Evolutionary conservation across 2,888 invertebrate species (phyloP).

Genomic region (Theristus sp.): DNA sequence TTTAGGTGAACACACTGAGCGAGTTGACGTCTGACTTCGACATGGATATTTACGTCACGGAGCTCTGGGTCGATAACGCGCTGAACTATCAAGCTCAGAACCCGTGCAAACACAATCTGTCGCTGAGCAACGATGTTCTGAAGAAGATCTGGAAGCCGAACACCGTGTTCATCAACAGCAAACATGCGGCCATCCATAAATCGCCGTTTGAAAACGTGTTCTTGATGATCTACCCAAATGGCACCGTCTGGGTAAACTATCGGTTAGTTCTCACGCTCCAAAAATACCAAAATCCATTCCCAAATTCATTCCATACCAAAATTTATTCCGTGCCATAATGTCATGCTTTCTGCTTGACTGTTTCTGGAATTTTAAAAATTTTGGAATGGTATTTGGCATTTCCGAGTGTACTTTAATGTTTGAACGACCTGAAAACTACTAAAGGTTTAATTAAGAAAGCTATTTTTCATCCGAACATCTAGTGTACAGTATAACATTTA

Average conservation of each 20-base stretch:
- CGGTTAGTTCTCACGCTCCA: too few species aligned
- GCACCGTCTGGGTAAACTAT: constrained; percentile 27
- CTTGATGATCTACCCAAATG: constrained; percentile 27
- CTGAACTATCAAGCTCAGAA: constrained; percentile 8
- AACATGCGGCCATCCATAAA: constrained; percentile 19
- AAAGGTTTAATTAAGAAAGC: too few species aligned
- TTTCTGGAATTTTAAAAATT: neutral
- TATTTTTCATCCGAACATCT: too few species aligned
- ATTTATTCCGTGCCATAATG: too few species aligned
- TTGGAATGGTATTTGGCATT: too few species aligned
- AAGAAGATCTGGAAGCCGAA: constrained; percentile 26
- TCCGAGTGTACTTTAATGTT: too few species aligned
- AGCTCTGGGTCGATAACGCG: constrained; percentile 9
- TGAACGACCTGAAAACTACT: too few species aligned
- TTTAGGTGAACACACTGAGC: constrained; percentile 17
- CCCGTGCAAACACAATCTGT: constrained; percentile 23
- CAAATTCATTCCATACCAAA: too few species aligned
- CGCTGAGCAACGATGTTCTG: constrained; percentile 19
- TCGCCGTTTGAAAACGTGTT: constrained; percentile 25
- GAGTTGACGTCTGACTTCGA: constrained; percentile 23
- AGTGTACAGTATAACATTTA: too few species aligned
- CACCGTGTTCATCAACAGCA: constrained; percentile 23
- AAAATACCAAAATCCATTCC: too few species aligned
- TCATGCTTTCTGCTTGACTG: neutral
- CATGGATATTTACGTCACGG: constrained; percentile 20